phyloP scores from a whole-genome alignment of 1,140 invertebrate species.

The Andrena cerasifolii region DNA sequence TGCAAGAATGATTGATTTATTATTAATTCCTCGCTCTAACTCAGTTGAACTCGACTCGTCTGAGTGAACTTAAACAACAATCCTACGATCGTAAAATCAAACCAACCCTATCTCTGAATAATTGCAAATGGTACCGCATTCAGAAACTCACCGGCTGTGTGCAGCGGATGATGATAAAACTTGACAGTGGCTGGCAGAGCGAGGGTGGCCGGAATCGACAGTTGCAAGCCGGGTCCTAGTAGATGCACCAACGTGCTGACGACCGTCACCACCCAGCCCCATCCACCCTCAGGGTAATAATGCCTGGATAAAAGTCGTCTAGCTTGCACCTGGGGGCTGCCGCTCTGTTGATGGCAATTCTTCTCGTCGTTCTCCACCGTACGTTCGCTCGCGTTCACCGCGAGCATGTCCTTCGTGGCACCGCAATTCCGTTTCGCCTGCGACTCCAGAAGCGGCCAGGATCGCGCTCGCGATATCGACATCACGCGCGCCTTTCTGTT shows the following conservation, averaged over 20 bases:
- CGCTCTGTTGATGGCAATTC: neutral
- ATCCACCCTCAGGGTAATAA: conserved; percentile 91
- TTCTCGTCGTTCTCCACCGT: neutral
- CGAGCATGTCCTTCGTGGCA: neutral
- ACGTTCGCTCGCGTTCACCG: conserved; percentile 5
- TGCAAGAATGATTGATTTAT: too few species aligned
- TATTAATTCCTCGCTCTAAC: too few species aligned
- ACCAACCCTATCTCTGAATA: too few species aligned
- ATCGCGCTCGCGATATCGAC: conserved; percentile 72
- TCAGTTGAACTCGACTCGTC: too few species aligned
- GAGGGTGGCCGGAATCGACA: conserved; percentile 81
- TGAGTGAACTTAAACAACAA: too few species aligned
- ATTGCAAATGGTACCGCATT: too few species aligned
- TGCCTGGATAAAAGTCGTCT: conserved; percentile 82
- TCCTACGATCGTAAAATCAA: too few species aligned
- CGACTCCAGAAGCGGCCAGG: conserved; percentile 70
- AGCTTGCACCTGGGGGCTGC: conserved; percentile 62
- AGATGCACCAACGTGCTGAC: conserved; percentile 87
- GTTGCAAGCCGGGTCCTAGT: conserved; percentile 86
- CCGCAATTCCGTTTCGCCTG: conserved; percentile 1
- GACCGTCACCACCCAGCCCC: conserved; percentile 90
- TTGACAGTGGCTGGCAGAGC: conserved; percentile 69
- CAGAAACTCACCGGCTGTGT: conserved; percentile 69
- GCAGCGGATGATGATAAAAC: conserved; percentile 70
- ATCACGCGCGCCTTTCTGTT: conserved; percentile 50